These are phyloP conservation scores for Odontamblyopus rebecca DNA, from an alignment of 2,797 vertebrate species.

Conservation along the genomic window DNA sequence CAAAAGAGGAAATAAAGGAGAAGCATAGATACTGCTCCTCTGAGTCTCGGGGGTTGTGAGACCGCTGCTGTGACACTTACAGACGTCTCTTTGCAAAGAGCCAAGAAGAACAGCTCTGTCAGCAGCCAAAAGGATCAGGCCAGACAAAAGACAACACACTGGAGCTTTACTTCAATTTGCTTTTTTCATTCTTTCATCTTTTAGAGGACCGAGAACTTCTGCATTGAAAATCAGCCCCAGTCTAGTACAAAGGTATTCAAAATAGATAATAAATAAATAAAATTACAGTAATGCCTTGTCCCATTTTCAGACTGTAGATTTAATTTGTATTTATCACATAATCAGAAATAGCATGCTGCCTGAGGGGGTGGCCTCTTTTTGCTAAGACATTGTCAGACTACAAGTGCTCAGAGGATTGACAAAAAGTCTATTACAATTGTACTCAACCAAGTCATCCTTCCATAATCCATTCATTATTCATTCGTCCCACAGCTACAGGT, in stretches of 20 bases:
- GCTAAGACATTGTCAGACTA: slow-evolving; percentile 2
- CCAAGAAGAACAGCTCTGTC: slow-evolving; percentile 14
- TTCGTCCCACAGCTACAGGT: slow-evolving; percentile 38
- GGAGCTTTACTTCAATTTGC: not conserved
- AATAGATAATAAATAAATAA: not conserved
- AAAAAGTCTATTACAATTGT: slow-evolving; percentile 25
- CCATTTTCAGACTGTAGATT: slow-evolving; percentile 2
- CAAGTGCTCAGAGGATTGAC: slow-evolving; percentile 43
- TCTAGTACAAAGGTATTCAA: not conserved
- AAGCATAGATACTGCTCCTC: not conserved
- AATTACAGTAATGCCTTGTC: not conserved
- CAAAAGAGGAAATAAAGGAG: slow-evolving; percentile 20
- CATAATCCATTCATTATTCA: slow-evolving; percentile 65
- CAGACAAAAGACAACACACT: not conserved
- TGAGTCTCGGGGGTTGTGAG: not conserved
- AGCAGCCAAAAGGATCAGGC: slow-evolving; percentile 1
- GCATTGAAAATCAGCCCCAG: not conserved
- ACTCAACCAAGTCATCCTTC: slow-evolving; percentile 48
- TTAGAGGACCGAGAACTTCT: not conserved
- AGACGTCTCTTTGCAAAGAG: slow-evolving; percentile 12
- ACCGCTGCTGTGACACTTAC: slow-evolving; percentile 8
- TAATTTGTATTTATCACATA: slow-evolving; percentile 6
- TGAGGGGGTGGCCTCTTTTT: slow-evolving; percentile 7
- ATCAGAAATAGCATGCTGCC: slow-evolving; percentile 37
- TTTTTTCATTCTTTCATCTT: not conserved